Conservation (phyloP, 37 sponge, comb jelly and placozoan genomes). For the Amphimedon queenslandica region DNA sequence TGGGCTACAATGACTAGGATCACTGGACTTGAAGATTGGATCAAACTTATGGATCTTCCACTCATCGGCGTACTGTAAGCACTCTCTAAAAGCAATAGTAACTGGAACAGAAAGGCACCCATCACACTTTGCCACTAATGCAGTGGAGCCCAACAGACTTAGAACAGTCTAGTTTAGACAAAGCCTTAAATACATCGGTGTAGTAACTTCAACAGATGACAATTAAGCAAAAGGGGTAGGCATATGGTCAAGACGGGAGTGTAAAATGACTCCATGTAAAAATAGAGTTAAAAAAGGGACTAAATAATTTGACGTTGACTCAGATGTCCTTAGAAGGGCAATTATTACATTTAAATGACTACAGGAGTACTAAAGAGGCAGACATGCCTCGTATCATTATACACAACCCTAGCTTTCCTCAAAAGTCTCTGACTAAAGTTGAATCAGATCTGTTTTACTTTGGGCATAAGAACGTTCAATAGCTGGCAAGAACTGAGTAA, state of each 20-base stretch:
- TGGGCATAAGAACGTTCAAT: too few relatives aligned
- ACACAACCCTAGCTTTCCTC: too few relatives aligned
- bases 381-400: too few relatives aligned
- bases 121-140: neutral
- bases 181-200: neutral
- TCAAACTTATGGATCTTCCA: slow-evolving; percentile 18
- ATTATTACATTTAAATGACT: too few relatives aligned
- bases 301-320: too few relatives aligned
- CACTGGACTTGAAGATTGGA: neutral
- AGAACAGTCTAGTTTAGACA: too few relatives aligned
- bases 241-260: neutral
- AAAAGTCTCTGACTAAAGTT: too few relatives aligned
- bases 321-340: too few relatives aligned
- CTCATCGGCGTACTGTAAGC: neutral
- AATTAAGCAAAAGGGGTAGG: neutral
- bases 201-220: neutral
- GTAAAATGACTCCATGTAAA: slow-evolving; percentile 4
- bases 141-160: slow-evolving; percentile 2
- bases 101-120: neutral
- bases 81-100: neutral
- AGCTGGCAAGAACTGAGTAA: too few relatives aligned
- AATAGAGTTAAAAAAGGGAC: neutral
- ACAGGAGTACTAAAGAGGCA: too few relatives aligned
- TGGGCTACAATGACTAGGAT: neutral
- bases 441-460: too few relatives aligned